phyloP scores from a whole-genome alignment of 2,888 invertebrate species.

The Gerris lacustris region DNA sequence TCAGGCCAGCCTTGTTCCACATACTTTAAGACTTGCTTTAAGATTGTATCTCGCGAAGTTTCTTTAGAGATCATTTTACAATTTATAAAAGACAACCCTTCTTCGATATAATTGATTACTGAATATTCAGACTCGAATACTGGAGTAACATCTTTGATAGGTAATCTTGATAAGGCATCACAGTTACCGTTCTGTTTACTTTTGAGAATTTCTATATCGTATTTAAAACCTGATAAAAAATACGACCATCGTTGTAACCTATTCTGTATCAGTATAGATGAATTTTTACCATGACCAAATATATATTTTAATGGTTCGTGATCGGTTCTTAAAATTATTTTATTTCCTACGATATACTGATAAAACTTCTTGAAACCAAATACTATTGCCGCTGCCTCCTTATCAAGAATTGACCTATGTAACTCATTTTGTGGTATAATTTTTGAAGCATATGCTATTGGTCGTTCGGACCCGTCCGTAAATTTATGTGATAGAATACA shows the following conservation, averaged over 20 bases:
- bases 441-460: constrained; percentile 11
- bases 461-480: not conserved
- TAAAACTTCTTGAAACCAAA: constrained; percentile 11
- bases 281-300: constrained; percentile 6
- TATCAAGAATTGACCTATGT: constrained; percentile 6
- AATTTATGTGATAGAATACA: constrained; percentile 10
- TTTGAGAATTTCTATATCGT: constrained; percentile 9
- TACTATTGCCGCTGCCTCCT: constrained; percentile 9
- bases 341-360: not conserved
- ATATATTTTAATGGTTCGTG: constrained; percentile 12
- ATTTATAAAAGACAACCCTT: not conserved
- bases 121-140: constrained; percentile 8
- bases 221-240: constrained; percentile 11
- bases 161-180: constrained; percentile 12
- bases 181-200: constrained; percentile 11
- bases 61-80: constrained; percentile 10
- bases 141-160: constrained; percentile 1
- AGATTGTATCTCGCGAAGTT: not conserved
- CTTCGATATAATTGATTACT: not conserved
- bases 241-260: constrained; percentile 8
- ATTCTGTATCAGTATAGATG: constrained; percentile 10
- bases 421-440: constrained; percentile 13
- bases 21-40: not conserved
- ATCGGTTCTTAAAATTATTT: constrained; percentile 12
- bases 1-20: not conserved